These are phyloP conservation scores for Dasyornis broadbenti DNA, from an alignment of 2,113 vertebrate species.

Conservation along the genomic window DNA sequence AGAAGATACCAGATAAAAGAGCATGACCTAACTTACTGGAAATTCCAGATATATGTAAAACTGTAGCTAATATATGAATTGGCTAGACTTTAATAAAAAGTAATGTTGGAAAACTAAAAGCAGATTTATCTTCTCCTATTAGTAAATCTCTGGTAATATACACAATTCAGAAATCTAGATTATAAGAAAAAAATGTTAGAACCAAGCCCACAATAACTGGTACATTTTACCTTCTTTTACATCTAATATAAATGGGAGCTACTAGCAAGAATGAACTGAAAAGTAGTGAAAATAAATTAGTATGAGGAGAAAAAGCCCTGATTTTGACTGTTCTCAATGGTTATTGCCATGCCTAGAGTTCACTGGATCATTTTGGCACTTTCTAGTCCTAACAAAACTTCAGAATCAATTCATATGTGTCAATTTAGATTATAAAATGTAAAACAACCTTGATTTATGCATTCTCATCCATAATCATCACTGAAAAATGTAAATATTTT, in stretches of 20 bases:
- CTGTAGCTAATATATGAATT: neutral
- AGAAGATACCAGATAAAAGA: neutral
- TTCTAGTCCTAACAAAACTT: neutral
- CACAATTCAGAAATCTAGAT: neutral
- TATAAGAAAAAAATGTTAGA: neutral
- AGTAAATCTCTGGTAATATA: neutral
- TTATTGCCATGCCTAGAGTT: neutral
- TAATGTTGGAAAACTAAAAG: neutral
- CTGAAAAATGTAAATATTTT: constrained; percentile 46
- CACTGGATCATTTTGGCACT: neutral
- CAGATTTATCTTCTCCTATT: neutral
- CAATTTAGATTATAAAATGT: constrained; percentile 20
- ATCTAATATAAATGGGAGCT: neutral
- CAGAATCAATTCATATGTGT: neutral
- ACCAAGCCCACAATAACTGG: neutral
- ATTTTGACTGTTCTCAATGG: neutral
- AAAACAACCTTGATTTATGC: constrained; percentile 23
- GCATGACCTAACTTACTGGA: neutral
- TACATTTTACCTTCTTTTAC: neutral
- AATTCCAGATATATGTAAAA: neutral
- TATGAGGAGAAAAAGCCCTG: neutral
- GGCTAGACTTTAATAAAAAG: neutral
- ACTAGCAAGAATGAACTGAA: neutral
- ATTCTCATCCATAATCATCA: constrained; percentile 48
- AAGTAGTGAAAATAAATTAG: neutral